Conservation (phyloP, 2,888 invertebrate genomes). For the Clunio marinus region DNA sequence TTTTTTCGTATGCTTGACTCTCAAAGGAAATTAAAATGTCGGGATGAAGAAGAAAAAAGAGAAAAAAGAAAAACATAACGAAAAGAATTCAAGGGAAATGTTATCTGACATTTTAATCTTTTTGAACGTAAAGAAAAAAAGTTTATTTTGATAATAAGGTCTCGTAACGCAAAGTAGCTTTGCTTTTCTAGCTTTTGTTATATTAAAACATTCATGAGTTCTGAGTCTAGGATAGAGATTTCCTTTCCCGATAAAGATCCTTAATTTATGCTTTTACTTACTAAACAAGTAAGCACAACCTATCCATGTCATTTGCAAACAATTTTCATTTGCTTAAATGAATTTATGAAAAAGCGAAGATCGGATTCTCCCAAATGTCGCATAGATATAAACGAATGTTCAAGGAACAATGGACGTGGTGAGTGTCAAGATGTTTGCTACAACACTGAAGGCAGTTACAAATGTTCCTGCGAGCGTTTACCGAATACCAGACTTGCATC, state of each 20-base stretch:
- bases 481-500: slow-evolving; percentile 42
- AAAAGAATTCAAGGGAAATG: slow-evolving; percentile 45
- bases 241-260: background rate
- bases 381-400: slow-evolving; percentile 55
- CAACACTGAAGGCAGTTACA: slow-evolving; percentile 47
- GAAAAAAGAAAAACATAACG: no score
- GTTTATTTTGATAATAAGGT: background rate
- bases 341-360: no score
- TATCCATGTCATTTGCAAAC: no score
- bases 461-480: slow-evolving; percentile 45
- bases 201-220: slow-evolving; percentile 8
- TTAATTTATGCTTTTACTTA: slow-evolving; percentile 41
- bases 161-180: no score
- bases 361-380: no score
- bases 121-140: background rate
- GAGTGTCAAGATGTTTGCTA: slow-evolving; percentile 52
- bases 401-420: slow-evolving; percentile 46
- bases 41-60: background rate
- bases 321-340: no score
- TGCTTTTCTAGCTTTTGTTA: background rate
- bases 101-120: background rate
- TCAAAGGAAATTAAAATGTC: slow-evolving; percentile 10
- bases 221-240: background rate
- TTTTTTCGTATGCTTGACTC: background rate
- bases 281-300: no score